phyloP scores from a whole-genome alignment of 1,140 invertebrate species.

The Agrilus planipennis region DNA sequence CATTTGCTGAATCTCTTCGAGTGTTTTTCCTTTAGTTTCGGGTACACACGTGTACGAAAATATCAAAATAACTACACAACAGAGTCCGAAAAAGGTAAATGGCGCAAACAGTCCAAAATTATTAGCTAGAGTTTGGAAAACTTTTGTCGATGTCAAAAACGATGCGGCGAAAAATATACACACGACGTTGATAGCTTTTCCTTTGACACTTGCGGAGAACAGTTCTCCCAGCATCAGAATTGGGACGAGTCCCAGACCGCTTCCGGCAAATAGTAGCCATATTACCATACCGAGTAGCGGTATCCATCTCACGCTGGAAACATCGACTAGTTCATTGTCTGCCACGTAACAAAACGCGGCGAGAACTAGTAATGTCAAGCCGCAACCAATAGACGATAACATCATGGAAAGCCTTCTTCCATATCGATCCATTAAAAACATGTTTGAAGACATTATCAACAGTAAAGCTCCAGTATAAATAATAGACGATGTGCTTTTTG shows the following conservation, averaged over 20 bases:
- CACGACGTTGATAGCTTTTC: slow-evolving; percentile 10
- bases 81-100: neutral
- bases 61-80: slow-evolving; percentile 24
- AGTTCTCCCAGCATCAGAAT: slow-evolving; percentile 16
- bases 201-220: slow-evolving; percentile 16
- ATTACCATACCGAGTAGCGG: slow-evolving; percentile 10
- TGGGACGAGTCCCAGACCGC: slow-evolving; percentile 12
- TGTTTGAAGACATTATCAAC: slow-evolving; percentile 33
- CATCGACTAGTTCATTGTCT: slow-evolving; percentile 15
- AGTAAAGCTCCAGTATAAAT: slow-evolving; percentile 39
- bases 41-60: slow-evolving; percentile 1
- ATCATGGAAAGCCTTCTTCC: slow-evolving; percentile 39
- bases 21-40: slow-evolving; percentile 3
- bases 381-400: slow-evolving; percentile 2
- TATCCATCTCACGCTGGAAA: slow-evolving; percentile 1
- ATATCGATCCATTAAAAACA: slow-evolving; percentile 39
- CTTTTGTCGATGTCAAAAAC: neutral
- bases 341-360: slow-evolving; percentile 1
- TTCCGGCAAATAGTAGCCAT: slow-evolving; percentile 8
- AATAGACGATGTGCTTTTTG: slow-evolving; percentile 14
- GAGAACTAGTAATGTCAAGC: neutral
- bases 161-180: slow-evolving; percentile 8
- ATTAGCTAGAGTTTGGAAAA: neutral
- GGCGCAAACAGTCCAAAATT: neutral
- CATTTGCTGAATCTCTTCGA: slow-evolving; percentile 27